Base-by-base conservation (phyloP, 2,888 invertebrate genomes). In the Nesidiocoris tenuis region DNA sequence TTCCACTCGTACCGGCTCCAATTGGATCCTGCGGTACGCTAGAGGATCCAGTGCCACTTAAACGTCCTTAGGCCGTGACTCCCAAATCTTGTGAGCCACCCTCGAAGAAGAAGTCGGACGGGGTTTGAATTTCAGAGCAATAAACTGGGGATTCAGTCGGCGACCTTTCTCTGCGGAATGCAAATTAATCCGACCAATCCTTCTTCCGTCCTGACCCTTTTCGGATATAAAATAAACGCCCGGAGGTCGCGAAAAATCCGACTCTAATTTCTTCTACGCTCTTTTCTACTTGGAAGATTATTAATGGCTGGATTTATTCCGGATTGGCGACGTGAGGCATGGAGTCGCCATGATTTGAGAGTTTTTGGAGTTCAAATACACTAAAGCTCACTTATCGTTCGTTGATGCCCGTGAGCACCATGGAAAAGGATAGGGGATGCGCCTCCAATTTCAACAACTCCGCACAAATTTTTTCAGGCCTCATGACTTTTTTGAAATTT, bases 81-180 rank as follows among this genome's bases (percentile, higher is more conserved):
- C 39, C 39, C 3, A 12, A 12, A 39, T 12, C 39, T 39, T 12
- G 39, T 12, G 39, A 39, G 39, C 39, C 39, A 39, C 39, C 39
- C 39, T n/a, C n/a, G n/a, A n/a, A n/a, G n/a, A n/a, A n/a, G 39
- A 39, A 39, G 39, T 7, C 39, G 39, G 5, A 12, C 5, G 3
- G 19, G 63, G 18, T 63, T 63, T 16, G 63, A 21, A 63, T 63
- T 63, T 63, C 63, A 63, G 63, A 63, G 63, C 63, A 63, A 63
- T 63, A 63, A 63, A 63, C 63, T 63, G 63, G 21, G 22, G 63
- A 21, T 19, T 63, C 22, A 17, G 63, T 19, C 63, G 19, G 16
- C 63, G 63, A 63, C 63, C 63, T 63, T 63, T 63, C 22, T 21
- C 63, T 16, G 19, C 22, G 63, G 63, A 63, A 63, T 63, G 63